A percentile compares a stretch with the other conserved stretches of the same genome.
Conservation (phyloP, 2,888 invertebrate genomes). For the Perdita meconis region DNA sequence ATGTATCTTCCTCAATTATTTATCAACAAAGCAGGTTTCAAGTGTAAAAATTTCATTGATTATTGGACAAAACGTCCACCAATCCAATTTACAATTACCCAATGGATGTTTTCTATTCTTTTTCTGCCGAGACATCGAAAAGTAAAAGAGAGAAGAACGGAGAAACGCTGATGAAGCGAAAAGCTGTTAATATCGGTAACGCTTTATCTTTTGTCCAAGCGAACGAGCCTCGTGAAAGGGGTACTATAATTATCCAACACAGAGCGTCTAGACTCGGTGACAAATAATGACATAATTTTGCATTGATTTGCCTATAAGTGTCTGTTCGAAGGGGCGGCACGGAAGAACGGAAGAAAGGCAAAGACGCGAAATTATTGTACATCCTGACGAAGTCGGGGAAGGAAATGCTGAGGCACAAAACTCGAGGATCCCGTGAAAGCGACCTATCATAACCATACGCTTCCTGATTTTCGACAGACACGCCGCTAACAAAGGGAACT, state of each 20-base stretch:
- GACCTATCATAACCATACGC: constrained; percentile 54
- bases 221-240: constrained; percentile 23
- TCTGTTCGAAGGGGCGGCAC: background rate
- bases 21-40: constrained; percentile 6
- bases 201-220: constrained; percentile 49
- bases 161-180: constrained; percentile 31
- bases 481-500: constrained; percentile 56
- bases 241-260: constrained; percentile 43
- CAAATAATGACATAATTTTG: constrained; percentile 53
- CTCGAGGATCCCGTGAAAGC: constrained; percentile 49
- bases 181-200: constrained; percentile 45
- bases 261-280: constrained; percentile 29
- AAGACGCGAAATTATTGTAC: constrained; percentile 48
- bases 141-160: constrained; percentile 22
- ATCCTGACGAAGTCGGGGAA: constrained; percentile 5
- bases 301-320: constrained; percentile 30
- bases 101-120: constrained; percentile 45
- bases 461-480: constrained; percentile 39
- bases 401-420: constrained; percentile 34
- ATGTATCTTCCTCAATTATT: constrained; percentile 18
- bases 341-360: constrained; percentile 1
- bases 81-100: constrained; percentile 46
- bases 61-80: constrained; percentile 29
- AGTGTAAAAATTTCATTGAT: constrained; percentile 56
- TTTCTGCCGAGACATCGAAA: constrained; percentile 44